Base-by-base conservation (phyloP, 2,888 invertebrate species). In the Phyllotreta cruciferae region DNA sequence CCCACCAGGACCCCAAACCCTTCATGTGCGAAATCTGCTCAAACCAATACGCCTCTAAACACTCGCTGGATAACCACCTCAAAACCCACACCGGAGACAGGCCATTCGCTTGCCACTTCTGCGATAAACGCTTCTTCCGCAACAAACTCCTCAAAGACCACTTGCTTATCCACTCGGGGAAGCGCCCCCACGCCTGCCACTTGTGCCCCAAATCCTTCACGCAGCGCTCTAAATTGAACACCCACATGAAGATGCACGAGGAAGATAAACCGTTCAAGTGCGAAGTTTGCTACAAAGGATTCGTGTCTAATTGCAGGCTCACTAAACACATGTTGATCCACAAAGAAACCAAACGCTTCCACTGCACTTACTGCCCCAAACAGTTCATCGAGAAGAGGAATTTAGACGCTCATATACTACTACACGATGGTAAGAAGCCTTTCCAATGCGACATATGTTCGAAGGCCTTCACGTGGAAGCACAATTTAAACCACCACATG, bases 141-240 rank as follows among this genome's bases (percentile, higher is more conserved):
- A 24, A 44, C 13, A 56, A 41, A 9, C 9, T 42, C 1, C 13
- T 56, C 6, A 44, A 56, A 35, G 52, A 52, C 10, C 52, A 52
- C 13, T 1, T 52, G 13, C 6, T 35, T 9, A 9, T 44, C 37
- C 56, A 56, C 37, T 3, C 44, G 11, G 44, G 13, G 24, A 62
- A 69, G 58, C 52, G 64, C 60, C 67, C 56, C 11, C 39, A 39
- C 8, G 36, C 35, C 35, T 56, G 56, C n/a, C 9, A 56, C 10
- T 5, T 56, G 10, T 56, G 56, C 13, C 9, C 35, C 5, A 56
- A 56, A 56, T n/a, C 41, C 6, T 56, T 44, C 36, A 42, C 13
- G 6, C 41, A 13, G 3, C 34, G 13, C 11, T 35, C 36, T 8
- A 44, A 34, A 8, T 11, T 56, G 14, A 44, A 44, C 7, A 35